Percentiles rank a stretch among this genome's conserved stretches.
Conservation (phyloP, 2,113 vertebrate species). For the Anarrhichthys ocellatus region DNA sequence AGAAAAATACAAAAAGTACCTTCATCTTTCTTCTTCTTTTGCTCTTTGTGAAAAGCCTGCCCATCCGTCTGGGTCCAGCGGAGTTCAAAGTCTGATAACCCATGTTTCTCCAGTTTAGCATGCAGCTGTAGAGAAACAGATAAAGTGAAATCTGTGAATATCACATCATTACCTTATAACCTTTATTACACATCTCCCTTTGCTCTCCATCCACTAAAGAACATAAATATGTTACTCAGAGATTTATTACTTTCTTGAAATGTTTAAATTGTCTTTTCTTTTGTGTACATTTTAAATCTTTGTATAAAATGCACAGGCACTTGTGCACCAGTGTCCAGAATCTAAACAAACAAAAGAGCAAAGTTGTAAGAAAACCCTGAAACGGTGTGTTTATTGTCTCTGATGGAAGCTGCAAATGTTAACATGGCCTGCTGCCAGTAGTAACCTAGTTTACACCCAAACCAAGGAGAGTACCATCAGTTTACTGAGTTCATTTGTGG, state of each 20-base stretch:
- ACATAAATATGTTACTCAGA: background rate
- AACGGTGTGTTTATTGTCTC: background rate
- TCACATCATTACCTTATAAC: no score
- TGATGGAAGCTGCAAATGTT: background rate
- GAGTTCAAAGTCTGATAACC: conserved; percentile 11
- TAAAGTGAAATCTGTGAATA: background rate
- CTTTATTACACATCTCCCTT: background rate
- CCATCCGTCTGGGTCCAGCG: conserved; percentile 24
- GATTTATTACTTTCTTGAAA: background rate
- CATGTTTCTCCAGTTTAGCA: conserved; percentile 13
- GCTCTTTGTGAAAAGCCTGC: conserved; percentile 24
- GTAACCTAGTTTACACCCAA: background rate
- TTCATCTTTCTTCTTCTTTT: background rate
- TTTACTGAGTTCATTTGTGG: background rate
- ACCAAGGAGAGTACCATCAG: background rate
- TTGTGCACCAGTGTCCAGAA: no score
- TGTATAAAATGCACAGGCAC: background rate
- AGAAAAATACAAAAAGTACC: background rate
- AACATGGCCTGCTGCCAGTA: no score
- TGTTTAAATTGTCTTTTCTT: background rate
- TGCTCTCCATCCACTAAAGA: background rate
- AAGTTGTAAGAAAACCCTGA: no score
- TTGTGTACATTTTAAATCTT: no score
- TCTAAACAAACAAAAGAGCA: no score
- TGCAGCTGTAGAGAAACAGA: conserved; percentile 39